Evolutionary conservation across 2,797 vertebrate genomes (phyloP), one percentile per base, ranked within the genome.

Genomic region (Sebastes diaconus): DNA sequence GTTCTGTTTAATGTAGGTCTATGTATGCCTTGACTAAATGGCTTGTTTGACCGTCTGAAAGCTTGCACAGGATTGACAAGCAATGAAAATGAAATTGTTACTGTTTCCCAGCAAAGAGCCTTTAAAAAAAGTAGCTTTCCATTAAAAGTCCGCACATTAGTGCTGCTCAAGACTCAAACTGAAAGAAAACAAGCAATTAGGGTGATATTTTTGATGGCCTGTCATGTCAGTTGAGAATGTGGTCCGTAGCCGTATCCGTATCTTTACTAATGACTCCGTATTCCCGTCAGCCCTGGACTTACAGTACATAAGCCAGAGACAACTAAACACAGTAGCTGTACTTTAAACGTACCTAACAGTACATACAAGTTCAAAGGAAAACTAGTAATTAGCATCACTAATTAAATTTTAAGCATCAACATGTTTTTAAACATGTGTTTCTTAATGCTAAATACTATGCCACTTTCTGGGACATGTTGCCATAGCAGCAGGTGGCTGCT

Each of bases 51-150:
- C 63, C 20, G 1, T 55, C 57, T 80, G 66, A 72, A 71, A 76
- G 50, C 59, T 65, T 75, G 36, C 18, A 71, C 63, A 13, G 6
- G 55, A 80, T 46, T 69, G 75, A 81, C 46, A 32, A 18, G 36
- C 50, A 69, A 78, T 76, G 24, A 79, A 75, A 81, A 86, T 46
- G 50, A 88, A 69, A 64, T 73, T 59, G 61, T 91, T 75, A 66
- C 22, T 70, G 67, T 88, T 89, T 82, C 54, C 34, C 42, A 81
- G 75, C 64, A 81, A 75, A 81, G 57, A 70, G 67, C 57, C 55
- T 86, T 85, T 75, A 70, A 80, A 84, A 84, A 89, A 73, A 50
- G 32, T 64, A 68, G 14, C 24, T 63, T 69, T 60, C 25, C 57
- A 71, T 78, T 63, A 58, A 69, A 80, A 25, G 42, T 71, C 59